phyloP scores from a whole-genome alignment of 2,888 invertebrate species.

The Catocala fraxini region DNA sequence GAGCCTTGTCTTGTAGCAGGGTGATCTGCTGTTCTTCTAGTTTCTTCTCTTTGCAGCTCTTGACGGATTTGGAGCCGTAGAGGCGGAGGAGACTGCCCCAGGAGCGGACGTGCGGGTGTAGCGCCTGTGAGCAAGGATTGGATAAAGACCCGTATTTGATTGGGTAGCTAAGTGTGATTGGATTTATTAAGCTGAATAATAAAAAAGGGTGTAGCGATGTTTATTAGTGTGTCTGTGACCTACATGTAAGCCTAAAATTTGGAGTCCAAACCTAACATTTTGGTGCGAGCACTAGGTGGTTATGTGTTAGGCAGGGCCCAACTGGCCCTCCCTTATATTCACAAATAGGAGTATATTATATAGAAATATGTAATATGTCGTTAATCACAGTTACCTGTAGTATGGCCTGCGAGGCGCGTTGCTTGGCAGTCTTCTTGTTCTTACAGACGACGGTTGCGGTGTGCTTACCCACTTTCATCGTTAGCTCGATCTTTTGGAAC shows the following conservation, averaged over 20 bases:
- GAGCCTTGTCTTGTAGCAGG: slow-evolving; percentile 93
- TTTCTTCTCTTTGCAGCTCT: slow-evolving; percentile 97
- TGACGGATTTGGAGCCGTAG: slow-evolving; percentile 96
- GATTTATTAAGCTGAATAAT: too few relatives aligned
- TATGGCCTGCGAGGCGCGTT: slow-evolving; percentile 97
- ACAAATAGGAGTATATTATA: too few relatives aligned
- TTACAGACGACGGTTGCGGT: slow-evolving; percentile 96
- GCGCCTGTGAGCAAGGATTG: slow-evolving; percentile 74
- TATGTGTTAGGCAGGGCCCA: too few relatives aligned
- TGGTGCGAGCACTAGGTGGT: too few relatives aligned
- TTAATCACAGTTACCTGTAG: slow-evolving; percentile 88
- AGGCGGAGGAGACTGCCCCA: slow-evolving; percentile 98
- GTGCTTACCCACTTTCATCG: slow-evolving; percentile 98
- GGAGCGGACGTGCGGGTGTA: slow-evolving; percentile 97
- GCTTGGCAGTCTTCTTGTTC: slow-evolving; percentile 98
- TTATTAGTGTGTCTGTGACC: too few relatives aligned
- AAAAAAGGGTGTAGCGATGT: too few relatives aligned
- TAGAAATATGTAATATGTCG: too few relatives aligned
- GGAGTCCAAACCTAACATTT: too few relatives aligned
- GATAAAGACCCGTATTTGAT: too few relatives aligned
- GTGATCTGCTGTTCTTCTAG: slow-evolving; percentile 97
- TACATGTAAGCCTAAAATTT: too few relatives aligned
- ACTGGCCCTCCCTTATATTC: too few relatives aligned
- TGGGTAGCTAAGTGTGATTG: too few relatives aligned
- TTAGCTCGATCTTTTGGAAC: slow-evolving; percentile 97